Base-by-base conservation (phyloP, 35 echinoderm and acorn worm species). In the Lytechinus pictus region DNA sequence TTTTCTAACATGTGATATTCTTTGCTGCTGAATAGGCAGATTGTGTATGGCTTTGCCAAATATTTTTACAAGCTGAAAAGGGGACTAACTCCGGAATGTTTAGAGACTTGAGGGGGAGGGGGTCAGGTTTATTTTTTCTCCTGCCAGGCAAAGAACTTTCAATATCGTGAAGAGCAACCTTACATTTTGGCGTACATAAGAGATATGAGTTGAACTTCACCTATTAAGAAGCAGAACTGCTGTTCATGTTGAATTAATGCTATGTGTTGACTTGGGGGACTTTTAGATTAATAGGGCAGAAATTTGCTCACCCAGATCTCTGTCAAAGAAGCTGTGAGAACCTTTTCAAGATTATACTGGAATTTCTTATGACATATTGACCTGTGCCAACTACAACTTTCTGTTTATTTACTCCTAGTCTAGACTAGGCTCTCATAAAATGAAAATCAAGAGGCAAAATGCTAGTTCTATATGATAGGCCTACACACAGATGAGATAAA, bases 41-140 rank as follows among this genome's bases (percentile, higher is more conserved):
- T 90, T 90, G 88, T 90, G 28, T 90, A 90, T 90, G 52, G 16
- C 52, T 90, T 79, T 79, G 66, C 88, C 28, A 90, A 90, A 90
- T 90, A 54, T 90, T 90, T 90, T 90, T 90, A 90, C 88, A 90
- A 90, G 88, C 88, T 52, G 28, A 54, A 52, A 90, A 54, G 88
- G 52, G 52, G 29, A 90, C 52, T 90, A 90, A 52, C 28, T 90
- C 9, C 33, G 88, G 88, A 90, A 90, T 44, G 88, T 90, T 44
- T 90, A 52, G 88, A 90, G 88, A 90, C 52, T 52, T 52, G 88
- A 44, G 28, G 66, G 66, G 88, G 88, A 90, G 88, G 88, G 88
- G 88, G 88, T 54, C 28, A 52, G 28, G 88, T 90, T 52, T 52
- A 44, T 90, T 90, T 90, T 90, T 90, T 90, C 88, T 54, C 88